Conservation (phyloP, 1,140 invertebrate genomes). For the Cheumatopsyche charites region DNA sequence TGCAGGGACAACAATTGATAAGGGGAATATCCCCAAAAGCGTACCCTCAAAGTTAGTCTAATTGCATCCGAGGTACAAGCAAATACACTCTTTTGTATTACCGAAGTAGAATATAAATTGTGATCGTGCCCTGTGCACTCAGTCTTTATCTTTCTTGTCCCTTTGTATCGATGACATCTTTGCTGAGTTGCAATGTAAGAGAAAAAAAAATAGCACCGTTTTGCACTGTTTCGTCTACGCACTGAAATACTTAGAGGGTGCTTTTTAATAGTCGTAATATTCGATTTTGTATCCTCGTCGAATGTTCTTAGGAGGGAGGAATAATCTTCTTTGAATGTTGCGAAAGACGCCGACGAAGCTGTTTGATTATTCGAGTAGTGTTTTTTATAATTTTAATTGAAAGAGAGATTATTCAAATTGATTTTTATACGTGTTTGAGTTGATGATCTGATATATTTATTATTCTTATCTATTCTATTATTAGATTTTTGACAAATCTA, state of each 20-base stretch:
- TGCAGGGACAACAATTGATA: conserved; percentile 22
- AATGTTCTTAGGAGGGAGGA: background rate
- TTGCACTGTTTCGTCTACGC: background rate
- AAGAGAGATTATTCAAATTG: too few species aligned
- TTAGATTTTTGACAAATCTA: too few species aligned
- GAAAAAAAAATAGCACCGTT: background rate
- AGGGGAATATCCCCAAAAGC: background rate
- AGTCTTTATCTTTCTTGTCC: conserved; percentile 4
- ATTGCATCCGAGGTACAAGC: conserved; percentile 42
- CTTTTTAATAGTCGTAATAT: background rate
- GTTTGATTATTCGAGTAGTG: background rate
- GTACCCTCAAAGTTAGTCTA: conserved; percentile 31
- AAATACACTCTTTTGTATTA: conserved; percentile 45
- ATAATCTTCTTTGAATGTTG: background rate
- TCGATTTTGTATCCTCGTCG: background rate
- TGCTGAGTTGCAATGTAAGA: conserved; percentile 13
- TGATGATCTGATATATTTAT: too few species aligned
- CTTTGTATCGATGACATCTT: conserved; percentile 26
- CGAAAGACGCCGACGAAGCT: background rate
- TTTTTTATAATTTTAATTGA: too few species aligned
- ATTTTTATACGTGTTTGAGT: too few species aligned
- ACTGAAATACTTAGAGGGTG: background rate
- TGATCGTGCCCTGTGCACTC: background rate
- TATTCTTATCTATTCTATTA: too few species aligned
- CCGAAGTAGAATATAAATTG: conserved; percentile 32